Base-by-base conservation (phyloP, 2,113 vertebrate genomes). In the Limanda limanda region DNA sequence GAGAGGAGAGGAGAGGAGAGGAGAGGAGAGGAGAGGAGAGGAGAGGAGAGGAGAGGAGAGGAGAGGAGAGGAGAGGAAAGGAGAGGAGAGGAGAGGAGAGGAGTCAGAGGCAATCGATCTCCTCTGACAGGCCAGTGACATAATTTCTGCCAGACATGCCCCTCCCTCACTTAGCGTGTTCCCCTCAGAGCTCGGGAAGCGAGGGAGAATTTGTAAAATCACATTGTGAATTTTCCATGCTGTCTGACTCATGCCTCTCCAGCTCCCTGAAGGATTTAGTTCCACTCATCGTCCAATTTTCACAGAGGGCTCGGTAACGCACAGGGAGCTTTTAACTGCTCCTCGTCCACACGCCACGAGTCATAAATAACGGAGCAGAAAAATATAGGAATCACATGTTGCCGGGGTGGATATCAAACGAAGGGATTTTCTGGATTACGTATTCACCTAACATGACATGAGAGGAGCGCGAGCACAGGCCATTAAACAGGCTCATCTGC, bases 141-240 rank as follows among this genome's bases (percentile, higher is more conserved):
- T 90, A 68, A 91, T 82, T 77, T 77, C 78, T 45, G 78, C 66
- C 64, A 31, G 31, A 70, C 69, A 71, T 67, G 48, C 79, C 76
- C 78, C 74, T 68, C 83, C 83, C 80, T 84, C 88, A 76, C 77
- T 89, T 88, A 58, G 89, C 82, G 83, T 91, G 90, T 89, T 87
- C 61, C 90, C 79, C 74, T 88, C 83, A 86, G 86, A 89, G 73
- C 87, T 82, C 80, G 55, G 55, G 84, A 86, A 91, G 75, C 56
- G 70, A 79, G 61, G 74, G 84, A 79, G 71, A 88, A 83, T 90
- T 89, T 84, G 75, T 86, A 24, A 80, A 93, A 91, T 90, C 86
- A 67, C 89, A 91, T 82, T 88, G 81, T 83, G 86, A 89, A 91
- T 92, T 92, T 91, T 94, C 90, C 88, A 91, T 89, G 91, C 89